phyloP scores from a whole-genome alignment of 2,888 invertebrate species.

The Brachylomia viminalis region DNA sequence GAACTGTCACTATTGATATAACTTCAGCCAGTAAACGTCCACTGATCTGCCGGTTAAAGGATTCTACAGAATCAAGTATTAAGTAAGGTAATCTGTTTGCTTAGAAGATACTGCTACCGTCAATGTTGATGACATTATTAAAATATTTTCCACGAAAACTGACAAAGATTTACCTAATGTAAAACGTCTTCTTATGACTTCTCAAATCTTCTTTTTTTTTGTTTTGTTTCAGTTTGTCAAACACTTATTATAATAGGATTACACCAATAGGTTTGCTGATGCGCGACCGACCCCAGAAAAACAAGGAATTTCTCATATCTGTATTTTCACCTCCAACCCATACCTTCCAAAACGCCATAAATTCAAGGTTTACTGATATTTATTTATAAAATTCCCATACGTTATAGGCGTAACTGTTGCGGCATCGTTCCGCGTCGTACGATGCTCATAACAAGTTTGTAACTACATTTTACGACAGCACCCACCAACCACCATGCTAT shows the following conservation, averaged over 20 bases:
- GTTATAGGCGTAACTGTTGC: conserved; percentile 32
- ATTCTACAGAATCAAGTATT: background rate
- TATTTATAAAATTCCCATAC: conserved; percentile 33
- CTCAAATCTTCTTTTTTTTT: too few species aligned
- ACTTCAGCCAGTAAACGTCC: background rate
- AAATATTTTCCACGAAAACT: too few species aligned
- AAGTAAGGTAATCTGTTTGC: background rate
- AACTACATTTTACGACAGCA: conserved; percentile 66
- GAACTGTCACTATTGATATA: background rate
- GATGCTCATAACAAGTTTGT: conserved; percentile 62
- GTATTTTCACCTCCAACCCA: too few species aligned
- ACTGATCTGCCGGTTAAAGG: too few species aligned
- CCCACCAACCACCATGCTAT: conserved; percentile 53
- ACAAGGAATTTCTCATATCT: too few species aligned
- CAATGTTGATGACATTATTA: too few species aligned
- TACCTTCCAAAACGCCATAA: background rate
- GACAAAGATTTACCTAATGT: too few species aligned
- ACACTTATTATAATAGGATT: too few species aligned
- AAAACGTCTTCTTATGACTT: too few species aligned
- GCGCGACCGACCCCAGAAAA: too few species aligned
- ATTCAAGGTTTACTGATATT: conserved; percentile 25
- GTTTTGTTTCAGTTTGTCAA: too few species aligned
- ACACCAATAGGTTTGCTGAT: too few species aligned
- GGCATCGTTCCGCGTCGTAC: conserved; percentile 26
- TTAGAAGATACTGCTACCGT: background rate